Base-by-base conservation (phyloP, 1,140 invertebrate genomes). In the Oedothorax gibbosus region DNA sequence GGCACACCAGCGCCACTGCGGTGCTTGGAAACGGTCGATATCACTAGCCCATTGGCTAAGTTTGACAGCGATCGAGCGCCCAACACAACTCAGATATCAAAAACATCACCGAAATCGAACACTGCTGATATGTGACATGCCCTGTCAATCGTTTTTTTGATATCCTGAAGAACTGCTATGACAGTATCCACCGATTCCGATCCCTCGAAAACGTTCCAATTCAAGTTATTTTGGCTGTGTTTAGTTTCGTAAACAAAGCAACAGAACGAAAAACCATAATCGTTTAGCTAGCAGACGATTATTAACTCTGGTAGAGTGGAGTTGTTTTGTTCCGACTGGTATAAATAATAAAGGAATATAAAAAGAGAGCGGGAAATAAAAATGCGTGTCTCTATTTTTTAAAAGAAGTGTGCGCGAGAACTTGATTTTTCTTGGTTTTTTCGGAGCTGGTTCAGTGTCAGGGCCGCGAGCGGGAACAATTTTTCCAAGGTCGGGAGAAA, bases 1-100 rank as follows among this genome's bases (percentile, higher is more conserved):
- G 51, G 72, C 14, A 79, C 77, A 79, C 62, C 60, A 79, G 64
- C 77, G 77, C 77, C 77, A 79, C 77, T 79, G 77, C 77, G 50
- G 77, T 68, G 53, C 64, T 62, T 51, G 15, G 64, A 21, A 56
- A 54, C 77, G 77, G 77, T 79, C 77, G 77, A 79, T 79, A 79
- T 68, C 57, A 35, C 77, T 12, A 68, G 20, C 53, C 77, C 62
- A 68, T 68, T 69, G 62, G 64, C 51, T 68, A 75, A 56, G 53
- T 75, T 75, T 75, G 72, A 20, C 72, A 15, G 8, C n/a, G 54
- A 71, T 21, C 14, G 49, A 53, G 18, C 69, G 69, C 50, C 49
- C 51, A 71, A 71, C n/a, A 51, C 51, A 53, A 71, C 54, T 71
- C 54, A 71, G 69, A 53, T 20, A 71, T 71, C 69, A 71, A 71